phyloP scores from a whole-genome alignment of 2,888 invertebrate genomes.

The Metacarcinus magister region DNA sequence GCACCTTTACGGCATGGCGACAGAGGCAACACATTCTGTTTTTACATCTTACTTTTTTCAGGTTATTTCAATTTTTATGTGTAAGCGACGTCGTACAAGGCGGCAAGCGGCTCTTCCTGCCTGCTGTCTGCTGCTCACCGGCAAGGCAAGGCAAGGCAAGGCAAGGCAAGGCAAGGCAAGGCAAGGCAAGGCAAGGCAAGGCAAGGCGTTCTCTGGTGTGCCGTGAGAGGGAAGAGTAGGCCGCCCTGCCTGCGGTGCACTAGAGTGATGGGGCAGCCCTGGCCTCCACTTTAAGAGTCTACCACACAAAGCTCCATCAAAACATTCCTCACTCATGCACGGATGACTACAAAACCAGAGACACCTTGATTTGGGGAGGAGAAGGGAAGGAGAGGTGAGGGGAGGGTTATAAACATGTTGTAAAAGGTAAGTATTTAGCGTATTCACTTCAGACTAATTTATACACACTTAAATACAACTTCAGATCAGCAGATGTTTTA shows the following conservation, averaged over 20 bases:
- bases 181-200: background rate
- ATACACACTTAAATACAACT: background rate
- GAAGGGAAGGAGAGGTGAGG: background rate
- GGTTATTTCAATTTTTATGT: background rate
- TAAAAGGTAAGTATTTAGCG: background rate
- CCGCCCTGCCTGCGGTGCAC: conserved; percentile 37
- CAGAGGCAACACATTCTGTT: background rate
- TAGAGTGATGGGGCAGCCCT: background rate
- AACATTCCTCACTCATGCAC: background rate
- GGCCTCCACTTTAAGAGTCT: background rate
- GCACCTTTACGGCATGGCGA: background rate
- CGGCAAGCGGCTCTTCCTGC: background rate
- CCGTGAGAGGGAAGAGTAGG: background rate
- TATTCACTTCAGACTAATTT: background rate
- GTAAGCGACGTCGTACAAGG: background rate
- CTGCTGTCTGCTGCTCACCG: background rate
- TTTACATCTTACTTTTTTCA: background rate
- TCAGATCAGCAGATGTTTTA: background rate
- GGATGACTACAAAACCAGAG: background rate
- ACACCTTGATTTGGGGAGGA: background rate
- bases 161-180: background rate
- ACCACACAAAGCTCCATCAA: background rate
- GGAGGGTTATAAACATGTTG: background rate
- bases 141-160: background rate
- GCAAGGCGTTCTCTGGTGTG: background rate